Evolutionary conservation across 1,140 invertebrate genomes (phyloP).

Genomic region (Bactericera cockerelli): DNA sequence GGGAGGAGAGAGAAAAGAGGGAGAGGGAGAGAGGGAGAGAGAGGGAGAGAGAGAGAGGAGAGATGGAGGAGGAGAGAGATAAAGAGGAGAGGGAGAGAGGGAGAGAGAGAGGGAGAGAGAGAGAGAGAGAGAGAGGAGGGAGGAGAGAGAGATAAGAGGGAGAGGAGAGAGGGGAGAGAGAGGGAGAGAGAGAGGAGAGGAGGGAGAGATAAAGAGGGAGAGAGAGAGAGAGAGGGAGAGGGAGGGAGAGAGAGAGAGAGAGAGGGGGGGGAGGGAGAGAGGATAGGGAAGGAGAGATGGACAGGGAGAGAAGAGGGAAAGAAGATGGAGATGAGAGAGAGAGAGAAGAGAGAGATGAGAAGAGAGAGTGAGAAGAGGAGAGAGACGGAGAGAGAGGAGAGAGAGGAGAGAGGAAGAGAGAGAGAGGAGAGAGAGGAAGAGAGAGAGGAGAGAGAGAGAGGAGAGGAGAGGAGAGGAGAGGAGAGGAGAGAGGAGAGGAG

Average conservation of each 20-base stretch:
- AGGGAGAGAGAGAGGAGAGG: no score
- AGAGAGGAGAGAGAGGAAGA: neutral
- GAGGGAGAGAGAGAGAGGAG: no score
- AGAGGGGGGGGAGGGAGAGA: neutral
- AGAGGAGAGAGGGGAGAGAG: no score
- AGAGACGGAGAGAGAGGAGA: neutral
- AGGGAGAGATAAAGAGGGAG: neutral
- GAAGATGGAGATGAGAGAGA: neutral
- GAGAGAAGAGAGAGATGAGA: neutral
- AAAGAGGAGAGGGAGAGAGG: no score
- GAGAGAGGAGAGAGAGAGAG: neutral
- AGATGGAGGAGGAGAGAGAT: no score
- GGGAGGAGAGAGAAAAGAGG: no score
- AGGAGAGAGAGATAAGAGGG: no score
- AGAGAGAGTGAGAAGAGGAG: neutral
- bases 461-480: neutral
- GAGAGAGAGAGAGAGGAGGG: no score
- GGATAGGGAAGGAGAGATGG: slow-evolving; percentile 7
- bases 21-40: no score
- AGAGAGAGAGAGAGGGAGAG: neutral
- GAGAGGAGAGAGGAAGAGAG: neutral
- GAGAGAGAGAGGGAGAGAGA: no score
- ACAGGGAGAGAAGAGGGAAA: neutral
- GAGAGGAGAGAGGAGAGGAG: no score
- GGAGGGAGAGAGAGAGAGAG: neutral